Evolutionary conservation across 2,113 vertebrate genomes (phyloP), one percentile per base, ranked within the genome.

Genomic region (Psilopogon haemacephalus): DNA sequence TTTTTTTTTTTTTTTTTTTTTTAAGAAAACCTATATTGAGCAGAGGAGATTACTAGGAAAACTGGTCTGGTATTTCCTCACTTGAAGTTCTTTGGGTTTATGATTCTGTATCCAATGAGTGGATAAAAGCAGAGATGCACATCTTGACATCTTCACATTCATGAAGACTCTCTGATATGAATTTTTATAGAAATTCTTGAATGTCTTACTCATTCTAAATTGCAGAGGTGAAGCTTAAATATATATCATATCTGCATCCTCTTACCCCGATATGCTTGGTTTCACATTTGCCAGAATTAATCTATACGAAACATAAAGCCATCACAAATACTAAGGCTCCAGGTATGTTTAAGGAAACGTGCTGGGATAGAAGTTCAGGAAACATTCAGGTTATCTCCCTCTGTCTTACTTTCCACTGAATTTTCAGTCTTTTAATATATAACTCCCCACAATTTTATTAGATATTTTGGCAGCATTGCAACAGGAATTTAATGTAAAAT

Each of bases 401-500:
- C 8, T 5, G 2, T 2, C 4, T 84, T 17, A 4, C 9, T 33
- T 52, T 12, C 3, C 12, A 14, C 73, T 1, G 1, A 73, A 74
- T 62, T 11, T 87, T 60, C 20, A 52, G 32, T 72, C 23, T 64
- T 68, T 52, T 27, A 54, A 3, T 48, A 48, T 56, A 18, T 8
- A 20, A 0, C 1, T 63, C 73, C 10, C 59, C 15, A 52, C 7
- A 24, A 21, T 86, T 85, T 85, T 89, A n/a, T 78, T 67, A 46
- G 32, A 64, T 42, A 15, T 77, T 75, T 84, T 91, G 35, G 5
- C 14, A 60, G 4, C 10, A 67, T 20, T 81, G 9, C 6, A 91
- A 74, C 56, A 6, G n/a, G 38, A 74, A 71, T 95, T 86, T 62
- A 74, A 44, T 37, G 20, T 35, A 71, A 71, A 86, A 90, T 74